Conservation (phyloP, 2,888 invertebrate species). For the Notodonta ziczac region DNA sequence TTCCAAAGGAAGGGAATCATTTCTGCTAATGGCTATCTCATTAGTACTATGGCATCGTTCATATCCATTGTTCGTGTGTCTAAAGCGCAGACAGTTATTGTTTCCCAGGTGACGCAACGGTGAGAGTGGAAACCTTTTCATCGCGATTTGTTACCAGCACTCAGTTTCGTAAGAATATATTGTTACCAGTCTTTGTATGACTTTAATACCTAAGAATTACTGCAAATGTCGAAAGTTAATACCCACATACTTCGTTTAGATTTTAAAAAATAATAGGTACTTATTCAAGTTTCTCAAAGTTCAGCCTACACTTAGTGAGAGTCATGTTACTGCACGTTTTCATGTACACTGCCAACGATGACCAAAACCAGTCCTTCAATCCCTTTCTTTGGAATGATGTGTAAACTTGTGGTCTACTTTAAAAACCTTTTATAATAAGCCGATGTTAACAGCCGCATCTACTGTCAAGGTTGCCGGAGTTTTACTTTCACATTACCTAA, state of each 20-base stretch:
- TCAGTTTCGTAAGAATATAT: neutral
- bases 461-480: conserved; percentile 26
- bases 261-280: no score
- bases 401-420: neutral
- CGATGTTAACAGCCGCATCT: conserved; percentile 32
- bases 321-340: no score
- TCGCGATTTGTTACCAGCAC: neutral
- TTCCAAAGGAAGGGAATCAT: neutral
- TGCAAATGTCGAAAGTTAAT: neutral
- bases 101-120: conserved; percentile 6
- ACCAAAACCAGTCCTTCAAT: no score
- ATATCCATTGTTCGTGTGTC: neutral
- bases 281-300: no score
- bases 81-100: neutral
- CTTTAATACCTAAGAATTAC: conserved; percentile 1
- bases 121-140: conserved; percentile 8
- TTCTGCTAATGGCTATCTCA: neutral
- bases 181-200: neutral
- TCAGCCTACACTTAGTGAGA: no score
- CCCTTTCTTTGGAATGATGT: neutral
- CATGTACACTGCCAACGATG: no score
- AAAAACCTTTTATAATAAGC: conserved; percentile 4
- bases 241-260: neutral
- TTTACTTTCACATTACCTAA: conserved; percentile 21
- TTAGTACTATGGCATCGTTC: neutral